Percentiles rank a stretch among this genome's conserved stretches.
Evolutionary conservation across 2,888 invertebrate genomes (phyloP).

Genomic region (Sicus ferrugineus): DNA sequence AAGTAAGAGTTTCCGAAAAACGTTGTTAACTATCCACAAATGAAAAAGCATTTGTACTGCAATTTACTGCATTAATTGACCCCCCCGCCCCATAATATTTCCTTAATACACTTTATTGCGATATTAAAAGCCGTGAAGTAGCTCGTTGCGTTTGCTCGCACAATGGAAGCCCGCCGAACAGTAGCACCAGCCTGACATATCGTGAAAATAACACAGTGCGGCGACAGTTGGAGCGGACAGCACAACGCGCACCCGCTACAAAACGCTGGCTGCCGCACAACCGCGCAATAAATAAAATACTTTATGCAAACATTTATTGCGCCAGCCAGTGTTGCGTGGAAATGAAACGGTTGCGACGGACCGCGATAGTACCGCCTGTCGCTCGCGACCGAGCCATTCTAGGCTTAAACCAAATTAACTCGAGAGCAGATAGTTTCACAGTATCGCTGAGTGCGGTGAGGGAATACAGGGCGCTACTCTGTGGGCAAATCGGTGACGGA

Average conservation of each 20-base stretch:
- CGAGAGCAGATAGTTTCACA: slow-evolving; percentile 14
- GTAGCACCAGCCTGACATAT: not conserved
- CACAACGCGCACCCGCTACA: not conserved
- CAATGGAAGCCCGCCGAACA: no score
- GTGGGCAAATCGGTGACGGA: not conserved
- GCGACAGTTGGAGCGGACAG: not conserved
- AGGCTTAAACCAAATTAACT: slow-evolving; percentile 12
- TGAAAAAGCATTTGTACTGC: no score
- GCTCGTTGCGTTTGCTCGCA: no score
- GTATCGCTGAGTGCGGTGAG: not conserved
- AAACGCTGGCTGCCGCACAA: not conserved
- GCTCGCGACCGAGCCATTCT: not conserved
- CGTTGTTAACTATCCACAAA: no score
- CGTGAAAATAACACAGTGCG: not conserved
- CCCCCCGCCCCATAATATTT: no score
- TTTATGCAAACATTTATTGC: slow-evolving; percentile 10
- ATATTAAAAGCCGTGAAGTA: no score
- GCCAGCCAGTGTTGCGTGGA: slow-evolving; percentile 1
- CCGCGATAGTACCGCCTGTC: not conserved
- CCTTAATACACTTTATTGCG: no score
- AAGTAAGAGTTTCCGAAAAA: no score
- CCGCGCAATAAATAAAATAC: slow-evolving; percentile 1
- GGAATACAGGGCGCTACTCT: not conserved
- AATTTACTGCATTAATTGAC: no score
- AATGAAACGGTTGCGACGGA: slow-evolving; percentile 9